Percentiles rank a stretch among this genome's conserved stretches.
Evolutionary conservation across 2,797 vertebrate species (phyloP).

Genomic region (Notolabrus celidotus): DNA sequence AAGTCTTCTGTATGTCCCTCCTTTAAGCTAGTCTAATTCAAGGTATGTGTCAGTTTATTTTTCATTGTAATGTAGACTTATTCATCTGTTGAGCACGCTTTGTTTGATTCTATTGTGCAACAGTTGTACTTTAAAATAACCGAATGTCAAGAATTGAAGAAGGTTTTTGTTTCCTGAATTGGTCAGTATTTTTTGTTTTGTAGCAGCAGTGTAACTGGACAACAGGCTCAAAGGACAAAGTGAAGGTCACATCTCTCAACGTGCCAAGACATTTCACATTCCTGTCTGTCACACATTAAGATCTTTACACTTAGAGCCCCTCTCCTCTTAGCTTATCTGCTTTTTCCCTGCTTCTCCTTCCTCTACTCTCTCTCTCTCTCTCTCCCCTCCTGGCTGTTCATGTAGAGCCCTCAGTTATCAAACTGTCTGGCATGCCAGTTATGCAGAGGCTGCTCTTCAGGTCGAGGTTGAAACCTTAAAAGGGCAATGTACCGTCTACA

Average conservation of each 20-base stretch:
- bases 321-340: slow-evolving; percentile 29
- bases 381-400: slow-evolving; percentile 1
- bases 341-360: background rate
- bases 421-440: slow-evolving; percentile 66
- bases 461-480: slow-evolving; percentile 69
- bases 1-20: no score
- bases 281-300: slow-evolving; percentile 41
- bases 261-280: slow-evolving; percentile 39
- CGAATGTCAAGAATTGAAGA: no score
- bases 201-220: no score
- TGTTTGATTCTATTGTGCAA: no score
- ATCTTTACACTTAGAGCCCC: slow-evolving; percentile 22
- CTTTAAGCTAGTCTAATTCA: no score
- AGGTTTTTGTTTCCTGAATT: background rate
- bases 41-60: no score
- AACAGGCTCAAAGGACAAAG: slow-evolving; percentile 5
- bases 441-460: slow-evolving; percentile 57
- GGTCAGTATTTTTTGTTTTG: background rate
- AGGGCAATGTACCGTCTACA: slow-evolving; percentile 49
- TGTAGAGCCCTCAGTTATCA: slow-evolving; percentile 58
- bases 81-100: no score
- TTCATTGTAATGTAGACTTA: no score
- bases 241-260: slow-evolving; percentile 47
- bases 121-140: no score
- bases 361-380: background rate